These are phyloP conservation scores for Paedocypris sp. DNA, from an alignment of 2,113 vertebrate genomes.

Conservation along the genomic window DNA sequence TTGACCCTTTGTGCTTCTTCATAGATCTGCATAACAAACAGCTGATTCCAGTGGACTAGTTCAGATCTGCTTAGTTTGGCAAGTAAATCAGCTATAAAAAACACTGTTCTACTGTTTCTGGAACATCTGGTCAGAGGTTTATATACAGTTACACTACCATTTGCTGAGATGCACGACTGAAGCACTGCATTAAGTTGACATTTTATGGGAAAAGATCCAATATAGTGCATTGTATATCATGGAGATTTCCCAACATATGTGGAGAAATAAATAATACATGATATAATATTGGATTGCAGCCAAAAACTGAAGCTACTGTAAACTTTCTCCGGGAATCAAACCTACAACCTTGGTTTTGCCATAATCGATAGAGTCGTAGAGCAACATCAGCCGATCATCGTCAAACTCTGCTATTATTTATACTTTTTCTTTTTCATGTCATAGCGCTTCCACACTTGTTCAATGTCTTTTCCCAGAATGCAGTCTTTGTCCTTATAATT, in stretches of 20 bases:
- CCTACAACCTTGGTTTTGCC: no score
- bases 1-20: not conserved
- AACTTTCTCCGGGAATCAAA: no score
- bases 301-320: no score
- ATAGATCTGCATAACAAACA: constrained; percentile 22
- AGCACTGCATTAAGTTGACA: not conserved
- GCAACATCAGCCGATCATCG: no score
- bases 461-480: not conserved
- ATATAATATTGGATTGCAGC: no score
- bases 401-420: no score
- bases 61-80: constrained; percentile 22
- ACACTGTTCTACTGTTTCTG: constrained; percentile 4
- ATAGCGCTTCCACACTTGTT: not conserved
- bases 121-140: constrained; percentile 14
- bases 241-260: no score
- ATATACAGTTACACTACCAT: constrained; percentile 20
- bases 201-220: not conserved
- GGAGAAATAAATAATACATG: no score
- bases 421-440: not conserved
- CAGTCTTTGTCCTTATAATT: constrained; percentile 1
- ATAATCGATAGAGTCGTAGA: no score
- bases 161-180: not conserved
- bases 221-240: no score
- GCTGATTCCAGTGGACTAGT: not conserved
- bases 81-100: no score